Evolutionary conservation across 2,113 vertebrate species (phyloP).

Genomic region (Ivindomyrus marchei): DNA sequence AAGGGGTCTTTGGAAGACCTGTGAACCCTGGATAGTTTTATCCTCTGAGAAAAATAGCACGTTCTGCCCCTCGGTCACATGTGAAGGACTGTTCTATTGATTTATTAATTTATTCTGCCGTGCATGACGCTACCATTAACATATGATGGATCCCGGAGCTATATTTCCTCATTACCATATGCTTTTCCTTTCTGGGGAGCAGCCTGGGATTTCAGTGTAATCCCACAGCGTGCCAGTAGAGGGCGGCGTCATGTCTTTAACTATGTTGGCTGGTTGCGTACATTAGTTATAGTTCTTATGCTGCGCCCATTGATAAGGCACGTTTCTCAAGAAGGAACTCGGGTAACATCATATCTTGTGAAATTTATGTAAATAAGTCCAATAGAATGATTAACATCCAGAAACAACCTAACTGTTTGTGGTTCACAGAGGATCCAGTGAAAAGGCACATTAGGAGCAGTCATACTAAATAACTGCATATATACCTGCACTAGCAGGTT

Average conservation of each 20-base stretch:
- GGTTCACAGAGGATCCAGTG: neutral
- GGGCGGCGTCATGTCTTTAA: conserved; percentile 18
- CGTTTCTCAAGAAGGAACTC: neutral
- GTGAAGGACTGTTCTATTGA: conserved; percentile 6
- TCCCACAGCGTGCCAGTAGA: conserved; percentile 24
- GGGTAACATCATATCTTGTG: neutral
- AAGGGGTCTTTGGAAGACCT: neutral
- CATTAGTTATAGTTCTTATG: neutral
- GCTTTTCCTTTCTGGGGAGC: conserved; percentile 51
- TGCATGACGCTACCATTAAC: conserved; percentile 66
- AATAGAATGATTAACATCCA: neutral
- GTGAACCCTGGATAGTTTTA: neutral
- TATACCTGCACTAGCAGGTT: neutral
- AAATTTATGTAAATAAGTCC: neutral
- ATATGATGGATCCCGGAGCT: conserved; percentile 63
- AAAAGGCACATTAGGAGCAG: neutral
- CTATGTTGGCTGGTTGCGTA: neutral
- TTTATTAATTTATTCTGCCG: conserved; percentile 66
- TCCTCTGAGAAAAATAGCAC: neutral
- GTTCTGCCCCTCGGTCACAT: conserved; percentile 1
- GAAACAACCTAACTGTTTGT: neutral
- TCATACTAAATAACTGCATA: neutral
- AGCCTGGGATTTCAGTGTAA: conserved; percentile 27
- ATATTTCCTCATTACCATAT: conserved; percentile 60
- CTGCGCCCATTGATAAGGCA: neutral